phyloP scores from a whole-genome alignment of 2,888 invertebrate genomes.

The Biston betularia region DNA sequence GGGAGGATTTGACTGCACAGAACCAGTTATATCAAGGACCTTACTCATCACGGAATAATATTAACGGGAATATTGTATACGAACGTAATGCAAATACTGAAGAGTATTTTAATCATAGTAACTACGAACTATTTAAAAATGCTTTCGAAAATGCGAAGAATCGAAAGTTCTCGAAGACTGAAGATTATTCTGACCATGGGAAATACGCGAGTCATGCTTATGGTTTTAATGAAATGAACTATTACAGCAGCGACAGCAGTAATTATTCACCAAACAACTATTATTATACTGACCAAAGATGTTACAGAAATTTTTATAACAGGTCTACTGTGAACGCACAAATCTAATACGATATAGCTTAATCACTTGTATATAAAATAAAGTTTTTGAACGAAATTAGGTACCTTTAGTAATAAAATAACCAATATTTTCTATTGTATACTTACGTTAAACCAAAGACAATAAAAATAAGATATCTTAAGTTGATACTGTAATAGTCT shows the following conservation, averaged over 20 bases:
- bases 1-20: constrained; percentile 67
- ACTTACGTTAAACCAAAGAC: constrained; percentile 59
- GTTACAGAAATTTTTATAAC: constrained; percentile 74
- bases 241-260: constrained; percentile 59
- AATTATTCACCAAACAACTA: constrained; percentile 67
- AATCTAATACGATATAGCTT: constrained; percentile 65
- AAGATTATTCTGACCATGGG: constrained; percentile 57
- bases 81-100: constrained; percentile 52
- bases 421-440: constrained; percentile 14
- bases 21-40: constrained; percentile 63
- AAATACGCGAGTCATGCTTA: constrained; percentile 62
- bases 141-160: constrained; percentile 83
- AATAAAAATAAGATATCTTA: constrained; percentile 56
- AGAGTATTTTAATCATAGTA: constrained; percentile 79
- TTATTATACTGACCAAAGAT: constrained; percentile 75
- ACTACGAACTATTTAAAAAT: constrained; percentile 86
- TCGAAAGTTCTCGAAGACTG: constrained; percentile 63
- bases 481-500: constrained; percentile 64
- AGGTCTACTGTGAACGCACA: constrained; percentile 74
- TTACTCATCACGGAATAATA: constrained; percentile 49
- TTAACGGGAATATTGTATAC: constrained; percentile 52
- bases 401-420: not conserved
- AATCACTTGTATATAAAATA: constrained; percentile 46
- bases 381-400: not conserved
- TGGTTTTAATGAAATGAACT: constrained; percentile 65